A percentile compares a stretch with the other conserved stretches of the same genome.
These are phyloP conservation scores for Anneissia japonica DNA, from an alignment of 35 echinoderm and acorn worm species.

Conservation along the genomic window DNA sequence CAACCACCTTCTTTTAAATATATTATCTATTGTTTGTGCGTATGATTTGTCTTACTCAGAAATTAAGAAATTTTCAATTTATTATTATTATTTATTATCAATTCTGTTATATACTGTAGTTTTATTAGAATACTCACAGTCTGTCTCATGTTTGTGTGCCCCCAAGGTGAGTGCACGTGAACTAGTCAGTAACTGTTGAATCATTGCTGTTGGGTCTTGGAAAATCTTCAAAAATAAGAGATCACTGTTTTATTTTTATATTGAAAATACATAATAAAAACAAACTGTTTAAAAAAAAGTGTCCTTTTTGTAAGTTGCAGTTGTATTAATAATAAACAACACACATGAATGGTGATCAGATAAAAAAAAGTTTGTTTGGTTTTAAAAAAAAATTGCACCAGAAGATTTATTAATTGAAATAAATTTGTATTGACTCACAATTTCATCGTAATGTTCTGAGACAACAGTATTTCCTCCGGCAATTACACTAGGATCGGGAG, in stretches of 20 bases:
- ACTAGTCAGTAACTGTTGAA: constrained; percentile 75
- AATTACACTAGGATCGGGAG: constrained; percentile 72
- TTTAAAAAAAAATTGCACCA: no score
- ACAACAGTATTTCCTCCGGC: constrained; percentile 89
- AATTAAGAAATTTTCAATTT: not conserved
- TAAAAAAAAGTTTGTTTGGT: no score
- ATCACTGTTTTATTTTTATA: no score
- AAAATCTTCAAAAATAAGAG: no score
- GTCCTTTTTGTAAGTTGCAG: no score
- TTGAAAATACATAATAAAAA: no score
- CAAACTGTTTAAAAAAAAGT: no score
- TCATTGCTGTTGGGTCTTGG: constrained; percentile 92
- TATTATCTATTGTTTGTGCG: not conserved
- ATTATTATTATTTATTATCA: not conserved
- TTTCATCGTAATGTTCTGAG: constrained; percentile 99
- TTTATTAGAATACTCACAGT: constrained; percentile 59
- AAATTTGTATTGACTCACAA: constrained; percentile 66
- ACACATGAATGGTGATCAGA: no score
- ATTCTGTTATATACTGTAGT: not conserved
- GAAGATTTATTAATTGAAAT: no score
- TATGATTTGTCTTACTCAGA: not conserved
- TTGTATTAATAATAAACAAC: no score
- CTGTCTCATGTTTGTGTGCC: constrained; percentile 97
- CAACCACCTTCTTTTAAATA: not conserved
- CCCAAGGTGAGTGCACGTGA: constrained; percentile 74